A percentile compares a stretch with the other conserved stretches of the same genome.
These are phyloP conservation scores for Drosophila fuyamai DNA, from an alignment of 1,140 invertebrate genomes.

Conservation along the genomic window DNA sequence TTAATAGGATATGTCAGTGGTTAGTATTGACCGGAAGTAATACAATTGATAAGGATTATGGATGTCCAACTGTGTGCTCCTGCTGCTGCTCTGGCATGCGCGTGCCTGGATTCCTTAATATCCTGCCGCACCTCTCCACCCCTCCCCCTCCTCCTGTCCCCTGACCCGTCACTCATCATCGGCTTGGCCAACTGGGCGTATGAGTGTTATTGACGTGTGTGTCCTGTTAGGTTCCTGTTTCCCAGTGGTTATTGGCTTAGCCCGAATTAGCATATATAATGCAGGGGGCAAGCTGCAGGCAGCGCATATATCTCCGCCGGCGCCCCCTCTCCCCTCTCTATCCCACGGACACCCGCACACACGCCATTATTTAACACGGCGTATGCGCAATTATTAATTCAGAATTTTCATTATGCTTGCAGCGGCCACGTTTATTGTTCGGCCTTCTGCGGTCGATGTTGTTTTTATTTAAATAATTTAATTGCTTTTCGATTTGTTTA, in stretches of 20 bases:
- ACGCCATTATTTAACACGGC: slow-evolving; percentile 37
- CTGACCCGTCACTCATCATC: slow-evolving; percentile 48
- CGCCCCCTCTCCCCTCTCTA: background rate
- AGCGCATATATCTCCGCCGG: background rate
- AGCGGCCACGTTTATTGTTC: slow-evolving; percentile 60
- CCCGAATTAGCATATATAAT: slow-evolving; percentile 68
- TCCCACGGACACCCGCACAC: background rate
- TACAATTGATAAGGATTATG: slow-evolving; percentile 84
- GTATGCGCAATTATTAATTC: slow-evolving; percentile 74
- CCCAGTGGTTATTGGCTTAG: slow-evolving; percentile 52
- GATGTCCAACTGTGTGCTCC: slow-evolving; percentile 52
- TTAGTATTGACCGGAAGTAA: slow-evolving; percentile 84
- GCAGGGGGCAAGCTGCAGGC: slow-evolving; percentile 22
- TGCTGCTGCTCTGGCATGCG: slow-evolving; percentile 25
- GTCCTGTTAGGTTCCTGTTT: slow-evolving; percentile 38
- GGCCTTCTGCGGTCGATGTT: slow-evolving; percentile 45
- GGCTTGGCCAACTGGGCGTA: slow-evolving; percentile 75
- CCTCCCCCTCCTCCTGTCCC: background rate
- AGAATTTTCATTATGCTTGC: slow-evolving; percentile 74
- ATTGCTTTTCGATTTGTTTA: slow-evolving; percentile 83
- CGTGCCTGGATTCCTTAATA: slow-evolving; percentile 38
- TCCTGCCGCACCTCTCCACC: background rate
- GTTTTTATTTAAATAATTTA: slow-evolving; percentile 83
- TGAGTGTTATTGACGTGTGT: slow-evolving; percentile 75
- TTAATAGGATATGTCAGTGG: slow-evolving; percentile 84